Evolutionary conservation across 2,113 vertebrate genomes (phyloP).

Genomic region (Ovibos moschatus): DNA sequence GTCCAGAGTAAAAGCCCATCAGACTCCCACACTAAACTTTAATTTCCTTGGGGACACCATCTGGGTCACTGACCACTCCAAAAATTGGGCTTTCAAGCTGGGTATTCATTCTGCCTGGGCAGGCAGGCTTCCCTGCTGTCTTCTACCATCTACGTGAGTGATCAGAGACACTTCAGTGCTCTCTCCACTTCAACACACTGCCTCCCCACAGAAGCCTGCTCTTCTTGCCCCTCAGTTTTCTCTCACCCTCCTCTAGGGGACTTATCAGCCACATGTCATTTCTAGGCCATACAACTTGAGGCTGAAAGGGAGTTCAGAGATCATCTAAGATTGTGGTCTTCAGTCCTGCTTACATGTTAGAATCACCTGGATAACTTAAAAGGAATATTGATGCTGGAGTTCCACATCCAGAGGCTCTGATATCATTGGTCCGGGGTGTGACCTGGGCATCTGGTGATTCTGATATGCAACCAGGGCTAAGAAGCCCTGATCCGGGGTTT

Average conservation of each 20-base stretch:
- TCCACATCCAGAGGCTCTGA: background rate
- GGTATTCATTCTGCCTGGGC: background rate
- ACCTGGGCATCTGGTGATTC: background rate
- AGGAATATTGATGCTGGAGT: background rate
- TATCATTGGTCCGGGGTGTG: background rate
- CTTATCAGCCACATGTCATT: background rate
- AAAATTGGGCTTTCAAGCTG: background rate
- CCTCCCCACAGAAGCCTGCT: background rate
- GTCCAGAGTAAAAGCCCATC: background rate
- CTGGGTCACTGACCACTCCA: background rate
- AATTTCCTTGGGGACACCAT: background rate
- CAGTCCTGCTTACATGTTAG: background rate
- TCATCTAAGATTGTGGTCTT: background rate
- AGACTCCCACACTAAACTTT: background rate
- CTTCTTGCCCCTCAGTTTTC: background rate
- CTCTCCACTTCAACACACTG: background rate
- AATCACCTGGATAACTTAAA: background rate
- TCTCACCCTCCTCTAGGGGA: background rate
- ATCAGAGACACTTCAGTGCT: background rate
- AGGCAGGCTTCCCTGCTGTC: background rate
- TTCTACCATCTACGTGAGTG: background rate
- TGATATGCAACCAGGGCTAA: background rate
- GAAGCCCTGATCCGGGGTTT: background rate
- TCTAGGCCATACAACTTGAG: background rate
- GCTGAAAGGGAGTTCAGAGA: background rate